Base-by-base conservation (phyloP, 2,113 vertebrate species). In the Myxocyprinus asiaticus region DNA sequence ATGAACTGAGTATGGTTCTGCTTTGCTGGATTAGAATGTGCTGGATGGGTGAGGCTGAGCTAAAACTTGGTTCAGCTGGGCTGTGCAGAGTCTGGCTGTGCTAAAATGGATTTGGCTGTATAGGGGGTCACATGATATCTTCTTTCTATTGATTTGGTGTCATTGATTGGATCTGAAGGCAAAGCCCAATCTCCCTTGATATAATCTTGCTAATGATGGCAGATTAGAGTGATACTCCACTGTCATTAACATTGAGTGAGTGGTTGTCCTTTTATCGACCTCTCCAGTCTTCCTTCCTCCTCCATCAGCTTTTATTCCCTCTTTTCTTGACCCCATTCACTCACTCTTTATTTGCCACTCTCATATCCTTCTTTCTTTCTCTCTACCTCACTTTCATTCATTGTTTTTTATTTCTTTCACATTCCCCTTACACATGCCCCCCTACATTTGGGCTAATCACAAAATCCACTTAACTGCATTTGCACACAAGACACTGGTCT, bases 121-220 rank as follows among this genome's bases (percentile, higher is more conserved):
- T n/a, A 58, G 56, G 70, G 22, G 78, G 79, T 83, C 75, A 84
- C 78, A 88, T 86, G 73, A 80, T 87, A 90, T 90, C 4, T 48
- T 85, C 88, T 90, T 88, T 90, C 92, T 92, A 94, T 95, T 93
- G 91, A 93, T 94, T 90, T 91, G 77, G 86, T 79, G 82, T 62
- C 92, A 93, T 94, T 93, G 93, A 92, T 85, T 76, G 89, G 90
- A 90, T 89, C 84, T 92, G 90, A 94, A 89, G 91, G 90, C 87
- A 91, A 92, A 59, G 76, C 79, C 88, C 92, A 92, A 94, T 93
- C 91, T 90, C 91, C 62, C 50, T 88, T 92, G 92, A 93, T 91
- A 91, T 94, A 93, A 95, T 94, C 93, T 94, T 89, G 68, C 85
- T 93, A 93, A 94, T 92, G 91, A 92, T 45, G 88, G 91, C 88